Base-by-base conservation (phyloP, 1,140 invertebrate genomes). In the Matsumurasca onukii region DNA sequence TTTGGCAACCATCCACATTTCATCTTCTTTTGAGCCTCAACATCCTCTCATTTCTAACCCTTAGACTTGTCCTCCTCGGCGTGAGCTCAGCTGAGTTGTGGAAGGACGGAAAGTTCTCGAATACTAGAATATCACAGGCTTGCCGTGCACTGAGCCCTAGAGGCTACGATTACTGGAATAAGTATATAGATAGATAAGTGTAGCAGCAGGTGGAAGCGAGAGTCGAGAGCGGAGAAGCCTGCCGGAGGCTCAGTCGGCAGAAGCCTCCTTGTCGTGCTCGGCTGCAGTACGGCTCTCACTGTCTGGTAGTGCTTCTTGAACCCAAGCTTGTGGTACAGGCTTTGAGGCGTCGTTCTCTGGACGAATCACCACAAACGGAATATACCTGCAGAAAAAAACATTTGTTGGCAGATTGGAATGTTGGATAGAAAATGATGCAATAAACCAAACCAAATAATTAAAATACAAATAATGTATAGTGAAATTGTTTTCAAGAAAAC, bases 331-430 rank as follows among this genome's bases (percentile, higher is more conserved):
- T 83, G 86, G 78, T 92, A 93, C 27, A 93, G 82, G 74, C 86
- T 88, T 73, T 89, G 86, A 92, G 49, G 91, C 90, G 78, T 91
- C 88, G 77, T 93, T 93, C 77, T 92, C 89, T 65, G 91, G 91
- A 80, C 90, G 87, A 82, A 93, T 92, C 67, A 93, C 89, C 65
- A 93, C 91, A 78, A 91, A 93, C 17, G 91, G 91, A 69, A 86
- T 85, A 78, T 92, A 93, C 71, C 34, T n/a, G n/a, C n/a, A n/a
- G n/a, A n/a, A n/a, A n/a, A n/a, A n/a, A n/a, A n/a, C n/a, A n/a
- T n/a, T n/a, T n/a, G n/a, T n/a, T n/a, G n/a, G n/a, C n/a, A n/a
- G n/a, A n/a, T n/a, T n/a, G n/a, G n/a, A n/a, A n/a, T n/a, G n/a
- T n/a, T n/a, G n/a, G n/a, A n/a, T n/a, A n/a, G n/a, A n/a, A n/a